Base-by-base conservation (phyloP, 2,113 vertebrate species). In the Chloroceryle aenea region DNA sequence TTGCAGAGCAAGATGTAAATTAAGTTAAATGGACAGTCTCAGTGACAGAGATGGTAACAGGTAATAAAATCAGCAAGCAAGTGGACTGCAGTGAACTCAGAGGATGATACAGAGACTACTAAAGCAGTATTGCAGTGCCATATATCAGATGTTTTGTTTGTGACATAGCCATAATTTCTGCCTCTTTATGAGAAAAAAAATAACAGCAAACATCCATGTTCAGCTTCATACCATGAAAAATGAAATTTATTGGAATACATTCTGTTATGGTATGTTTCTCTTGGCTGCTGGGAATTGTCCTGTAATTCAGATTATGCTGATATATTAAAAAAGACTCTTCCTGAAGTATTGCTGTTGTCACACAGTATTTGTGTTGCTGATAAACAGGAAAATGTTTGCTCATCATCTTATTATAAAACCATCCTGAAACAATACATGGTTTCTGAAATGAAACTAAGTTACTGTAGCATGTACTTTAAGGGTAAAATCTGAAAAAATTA, bases 371-470 rank as follows among this genome's bases (percentile, higher is more conserved):
- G 61, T 21, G 8, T n/a, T 66, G 63, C 78, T 69, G 30, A 52
- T 66, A 91, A 89, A 87, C 55, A 90, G 75, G 63, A 79, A 93
- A 63, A 59, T 12, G 18, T 63, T 90, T 84, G 61, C 38, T 92
- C 53, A 59, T 63, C 76, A 34, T 66, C 62, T 81, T 74, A 11
- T 45, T 69, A 34, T 72, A 61, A 68, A 43, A n/a, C 38, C 2
- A 36, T 47, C 6, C 4, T 84, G 82, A 92, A 95, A 61, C 42
- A 95, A 40, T 38, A 67, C 27, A 5, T 26, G 23, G 59, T 79
- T 96, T 95, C 88, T 94, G 63, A 94, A 90, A 64, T 15, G 67
- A 62, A 95, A 71, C 75, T 85, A 95, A 82, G 76, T 73, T 9
- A 7, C 48, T 73, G 9, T 12, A 36, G 36, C 38, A 29, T 85